phyloP scores from a whole-genome alignment of 2,888 invertebrate genomes.

The Lamproptera curius region DNA sequence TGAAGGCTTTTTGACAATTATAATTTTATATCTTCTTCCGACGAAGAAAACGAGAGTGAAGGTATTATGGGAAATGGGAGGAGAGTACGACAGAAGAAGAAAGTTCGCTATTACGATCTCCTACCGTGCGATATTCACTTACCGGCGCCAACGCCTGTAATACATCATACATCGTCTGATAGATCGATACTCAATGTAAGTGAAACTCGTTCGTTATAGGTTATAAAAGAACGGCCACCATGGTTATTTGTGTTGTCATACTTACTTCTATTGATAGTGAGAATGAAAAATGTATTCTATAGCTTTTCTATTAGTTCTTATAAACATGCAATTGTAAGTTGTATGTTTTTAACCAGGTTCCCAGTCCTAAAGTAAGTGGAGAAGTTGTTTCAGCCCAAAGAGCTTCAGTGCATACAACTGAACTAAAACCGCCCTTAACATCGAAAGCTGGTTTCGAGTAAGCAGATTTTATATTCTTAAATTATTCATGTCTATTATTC shows the following conservation, averaged over 20 bases:
- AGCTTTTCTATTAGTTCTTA: too few relatives aligned
- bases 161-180: slow-evolving; percentile 55
- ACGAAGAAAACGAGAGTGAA: slow-evolving; percentile 30
- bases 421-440: slow-evolving; percentile 54
- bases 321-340: too few relatives aligned
- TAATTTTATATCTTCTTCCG: slow-evolving; percentile 37
- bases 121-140: slow-evolving; percentile 50
- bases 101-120: slow-evolving; percentile 52
- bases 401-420: slow-evolving; percentile 44
- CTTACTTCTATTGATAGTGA: too few relatives aligned
- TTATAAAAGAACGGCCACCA: too few relatives aligned
- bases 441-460: slow-evolving; percentile 56
- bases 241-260: too few relatives aligned
- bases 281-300: too few relatives aligned
- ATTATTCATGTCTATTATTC: too few relatives aligned
- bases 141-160: slow-evolving; percentile 42
- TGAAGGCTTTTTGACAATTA: slow-evolving; percentile 30
- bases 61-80: slow-evolving; percentile 33
- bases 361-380: slow-evolving; percentile 62
- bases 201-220: too few relatives aligned
- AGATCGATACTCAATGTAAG: slow-evolving; percentile 59
- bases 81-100: slow-evolving; percentile 38
- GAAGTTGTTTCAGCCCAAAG: slow-evolving; percentile 51
- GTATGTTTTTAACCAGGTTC: slow-evolving; percentile 44
- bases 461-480: slow-evolving; percentile 31